phyloP scores from a whole-genome alignment of 2,888 invertebrate genomes.

The Exephanes ischioxanthus region DNA sequence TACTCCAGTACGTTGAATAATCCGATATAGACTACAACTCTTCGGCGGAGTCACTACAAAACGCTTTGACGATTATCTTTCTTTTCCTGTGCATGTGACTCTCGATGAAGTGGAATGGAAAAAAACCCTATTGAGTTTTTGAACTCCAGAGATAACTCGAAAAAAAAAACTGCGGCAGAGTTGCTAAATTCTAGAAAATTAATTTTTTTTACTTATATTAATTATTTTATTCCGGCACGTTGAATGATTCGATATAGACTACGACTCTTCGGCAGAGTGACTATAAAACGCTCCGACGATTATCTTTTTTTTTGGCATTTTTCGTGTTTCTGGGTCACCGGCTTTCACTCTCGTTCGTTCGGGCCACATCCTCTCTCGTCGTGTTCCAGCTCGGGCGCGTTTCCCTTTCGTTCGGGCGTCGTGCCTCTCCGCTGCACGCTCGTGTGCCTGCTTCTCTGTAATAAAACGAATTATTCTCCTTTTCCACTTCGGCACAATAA shows the following conservation, averaged over 20 bases:
- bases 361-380: conserved; percentile 70
- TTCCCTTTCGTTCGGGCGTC: conserved; percentile 68
- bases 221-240: background rate
- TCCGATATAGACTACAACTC: background rate
- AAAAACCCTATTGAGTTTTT: background rate
- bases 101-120: conserved; percentile 5
- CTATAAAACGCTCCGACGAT: conserved; percentile 19
- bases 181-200: background rate
- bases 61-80: conserved; percentile 42
- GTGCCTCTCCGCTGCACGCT: conserved; percentile 29
- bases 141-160: too few species aligned
- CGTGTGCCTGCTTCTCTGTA: conserved; percentile 31
- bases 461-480: conserved; percentile 33
- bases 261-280: background rate
- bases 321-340: conserved; percentile 82
- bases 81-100: conserved; percentile 38
- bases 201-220: background rate
- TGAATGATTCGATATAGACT: background rate
- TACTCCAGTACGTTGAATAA: background rate
- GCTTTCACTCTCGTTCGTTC: conserved; percentile 81
- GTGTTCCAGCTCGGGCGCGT: conserved; percentile 48
- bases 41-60: background rate
- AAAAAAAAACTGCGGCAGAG: background rate
- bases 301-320: conserved; percentile 67
- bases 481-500: background rate